phyloP scores from a whole-genome alignment of 2,113 vertebrate genomes.

The Rhinolophus sinicus region DNA sequence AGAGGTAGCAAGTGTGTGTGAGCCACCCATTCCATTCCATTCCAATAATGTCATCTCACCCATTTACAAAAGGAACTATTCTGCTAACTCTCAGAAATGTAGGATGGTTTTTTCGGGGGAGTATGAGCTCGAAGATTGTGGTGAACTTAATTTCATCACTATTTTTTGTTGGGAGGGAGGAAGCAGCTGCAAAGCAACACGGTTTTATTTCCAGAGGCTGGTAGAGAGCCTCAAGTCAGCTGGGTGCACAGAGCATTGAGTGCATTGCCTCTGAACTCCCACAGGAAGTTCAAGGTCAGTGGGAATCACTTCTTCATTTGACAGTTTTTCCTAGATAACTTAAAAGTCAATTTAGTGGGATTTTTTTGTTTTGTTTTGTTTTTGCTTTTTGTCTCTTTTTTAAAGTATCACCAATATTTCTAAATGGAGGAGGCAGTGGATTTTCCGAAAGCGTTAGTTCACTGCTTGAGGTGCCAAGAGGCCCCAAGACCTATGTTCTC shows the following conservation, averaged over 20 bases:
- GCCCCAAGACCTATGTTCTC: neutral
- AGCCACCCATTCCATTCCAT: constrained; percentile 44
- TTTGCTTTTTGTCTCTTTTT: neutral
- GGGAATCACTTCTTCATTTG: neutral
- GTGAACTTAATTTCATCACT: neutral
- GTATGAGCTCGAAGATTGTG: neutral
- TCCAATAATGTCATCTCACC: constrained; percentile 11
- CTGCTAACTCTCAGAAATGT: constrained; percentile 44
- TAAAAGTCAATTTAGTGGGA: neutral
- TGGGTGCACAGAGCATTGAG: neutral
- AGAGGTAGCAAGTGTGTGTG: constrained; percentile 41
- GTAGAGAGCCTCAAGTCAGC: neutral
- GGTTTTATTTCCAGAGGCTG: constrained; percentile 18
- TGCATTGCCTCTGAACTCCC: neutral
- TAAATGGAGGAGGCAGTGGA: neutral
- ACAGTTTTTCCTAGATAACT: neutral
- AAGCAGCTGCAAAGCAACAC: constrained; percentile 12
- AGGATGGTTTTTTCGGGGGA: neutral
- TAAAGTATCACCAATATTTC: neutral
- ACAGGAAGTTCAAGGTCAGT: neutral
- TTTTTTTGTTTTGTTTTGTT: neutral
- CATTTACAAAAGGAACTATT: neutral
- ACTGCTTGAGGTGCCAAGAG: neutral
- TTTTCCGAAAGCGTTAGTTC: neutral
- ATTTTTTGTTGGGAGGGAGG: neutral